These are phyloP conservation scores for Drosophila anomalata DNA, from an alignment of 2,888 invertebrate genomes.

Conservation along the genomic window DNA sequence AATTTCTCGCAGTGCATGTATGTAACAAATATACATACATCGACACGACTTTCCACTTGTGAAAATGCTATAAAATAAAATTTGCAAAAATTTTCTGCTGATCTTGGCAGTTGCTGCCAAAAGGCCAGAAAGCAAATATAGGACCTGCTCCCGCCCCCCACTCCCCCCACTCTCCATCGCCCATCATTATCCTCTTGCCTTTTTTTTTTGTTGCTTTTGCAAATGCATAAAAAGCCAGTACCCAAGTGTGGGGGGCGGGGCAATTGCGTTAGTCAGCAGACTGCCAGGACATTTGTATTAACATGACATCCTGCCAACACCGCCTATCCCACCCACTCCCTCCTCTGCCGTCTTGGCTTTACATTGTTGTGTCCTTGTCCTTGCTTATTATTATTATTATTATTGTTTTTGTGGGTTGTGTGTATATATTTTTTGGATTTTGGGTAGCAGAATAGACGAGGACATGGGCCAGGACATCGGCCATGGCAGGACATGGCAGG, in stretches of 20 bases:
- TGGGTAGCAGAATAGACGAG: not conserved
- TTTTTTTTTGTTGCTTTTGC: conserved; percentile 8
- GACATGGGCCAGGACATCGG: not conserved
- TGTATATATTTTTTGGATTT: conserved; percentile 17
- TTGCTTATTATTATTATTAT: conserved; percentile 68
- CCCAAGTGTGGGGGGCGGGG: conserved; percentile 27
- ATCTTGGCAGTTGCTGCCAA: conserved; percentile 76
- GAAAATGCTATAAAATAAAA: conserved; percentile 79
- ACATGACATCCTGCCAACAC: conserved; percentile 69
- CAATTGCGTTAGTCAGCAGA: conserved; percentile 77
- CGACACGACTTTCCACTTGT: conserved; percentile 75
- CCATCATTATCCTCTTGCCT: conserved; percentile 5
- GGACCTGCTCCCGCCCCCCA: conserved; percentile 10
- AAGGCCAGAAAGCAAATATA: conserved; percentile 70
- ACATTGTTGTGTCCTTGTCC: conserved; percentile 31
- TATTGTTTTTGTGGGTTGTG: conserved; percentile 69
- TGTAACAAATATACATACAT: conserved; percentile 35
- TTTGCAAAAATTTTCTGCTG: conserved; percentile 81
- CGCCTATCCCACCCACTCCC: conserved; percentile 9
- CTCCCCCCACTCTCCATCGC: not conserved
- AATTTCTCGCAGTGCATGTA: not conserved
- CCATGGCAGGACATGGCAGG: not conserved
- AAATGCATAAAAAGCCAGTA: conserved; percentile 62
- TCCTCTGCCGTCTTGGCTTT: too few relatives aligned
- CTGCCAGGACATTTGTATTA: conserved; percentile 73